Evolutionary conservation across 2,888 invertebrate species (phyloP).

Genomic region (Cantharis lateralis): DNA sequence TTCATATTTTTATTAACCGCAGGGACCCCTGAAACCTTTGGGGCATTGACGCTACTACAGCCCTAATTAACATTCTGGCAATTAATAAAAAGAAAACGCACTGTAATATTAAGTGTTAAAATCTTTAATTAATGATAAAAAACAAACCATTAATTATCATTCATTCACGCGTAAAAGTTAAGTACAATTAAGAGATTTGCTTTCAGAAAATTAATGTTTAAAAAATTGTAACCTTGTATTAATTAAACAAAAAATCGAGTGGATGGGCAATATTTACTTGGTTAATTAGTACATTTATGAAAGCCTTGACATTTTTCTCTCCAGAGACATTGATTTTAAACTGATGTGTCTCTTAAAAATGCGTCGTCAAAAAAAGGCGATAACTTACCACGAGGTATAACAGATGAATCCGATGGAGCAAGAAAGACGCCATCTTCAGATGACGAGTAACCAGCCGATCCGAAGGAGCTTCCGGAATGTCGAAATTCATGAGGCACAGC

Average conservation of each 20-base stretch:
- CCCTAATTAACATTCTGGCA: background rate
- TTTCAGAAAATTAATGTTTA: background rate
- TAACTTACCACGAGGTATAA: slow-evolving; percentile 52
- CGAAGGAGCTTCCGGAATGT: slow-evolving; percentile 80
- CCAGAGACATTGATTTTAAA: background rate
- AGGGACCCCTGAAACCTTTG: background rate
- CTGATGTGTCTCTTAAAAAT: background rate
- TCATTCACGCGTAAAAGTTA: background rate
- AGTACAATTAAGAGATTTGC: background rate
- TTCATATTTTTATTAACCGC: background rate
- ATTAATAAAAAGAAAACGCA: background rate
- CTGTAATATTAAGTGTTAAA: background rate
- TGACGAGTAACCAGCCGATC: slow-evolving; percentile 77
- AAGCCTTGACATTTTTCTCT: background rate
- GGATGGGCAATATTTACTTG: background rate
- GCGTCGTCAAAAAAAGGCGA: background rate
- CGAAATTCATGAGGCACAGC: slow-evolving; percentile 83
- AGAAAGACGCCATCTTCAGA: slow-evolving; percentile 75
- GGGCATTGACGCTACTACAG: background rate
- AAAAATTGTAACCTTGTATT: background rate
- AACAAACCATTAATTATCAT: background rate
- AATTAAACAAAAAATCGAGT: background rate
- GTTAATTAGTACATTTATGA: background rate
- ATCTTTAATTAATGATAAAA: background rate
- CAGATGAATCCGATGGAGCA: slow-evolving; percentile 60